Base-by-base conservation (phyloP, 2,797 vertebrate species). In the Cetoscarus ocellatus region DNA sequence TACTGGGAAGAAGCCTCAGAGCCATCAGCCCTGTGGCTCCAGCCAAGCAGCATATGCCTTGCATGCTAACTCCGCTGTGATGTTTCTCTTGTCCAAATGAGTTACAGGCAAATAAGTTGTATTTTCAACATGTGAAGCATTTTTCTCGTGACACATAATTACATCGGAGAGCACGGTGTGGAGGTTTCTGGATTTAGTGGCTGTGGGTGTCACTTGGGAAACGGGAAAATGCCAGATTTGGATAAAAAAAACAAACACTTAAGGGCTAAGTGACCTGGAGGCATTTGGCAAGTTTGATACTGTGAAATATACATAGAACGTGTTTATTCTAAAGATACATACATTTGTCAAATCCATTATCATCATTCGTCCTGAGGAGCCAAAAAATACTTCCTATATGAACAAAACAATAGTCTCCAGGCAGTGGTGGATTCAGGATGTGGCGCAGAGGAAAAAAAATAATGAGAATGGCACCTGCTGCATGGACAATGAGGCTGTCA, bases 1-100 rank as follows among this genome's bases (percentile, higher is more conserved):
- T 77, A 15, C 61, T 66, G 65, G 61, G 81, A 82, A 80, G 75
- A 72, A 74, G 18, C 54, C 56, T 19, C 0, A 11, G 66, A 69
- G 73, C 57, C 62, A 57, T 73, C 61, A 27, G 48, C 47, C 44
- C 13, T 5, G 49, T 38, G 13, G 58, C 63, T 50, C 8, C 44
- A 51, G 66, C 61, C 66, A 71, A 66, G 65, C 3, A 56, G 62
- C 1, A 2, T 65, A 52, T 39, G 48, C 11, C 49, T 73, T 5
- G 8, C 64, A 71, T 62, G 71, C 62, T 54, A 71, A 72, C 35
- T 12, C 36, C 1, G 1, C 38, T 49, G 43, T 7, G 1, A 17
- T 44, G n/a, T 35, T 72, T 44, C n/a, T 48, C 51, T 61, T 14
- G 51, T 62, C 34, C 40, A 61, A 70, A 79, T 69, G 72, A 85